These are phyloP conservation scores for Leucozona laternaria DNA, from an alignment of 2,888 invertebrate species.

Conservation along the genomic window DNA sequence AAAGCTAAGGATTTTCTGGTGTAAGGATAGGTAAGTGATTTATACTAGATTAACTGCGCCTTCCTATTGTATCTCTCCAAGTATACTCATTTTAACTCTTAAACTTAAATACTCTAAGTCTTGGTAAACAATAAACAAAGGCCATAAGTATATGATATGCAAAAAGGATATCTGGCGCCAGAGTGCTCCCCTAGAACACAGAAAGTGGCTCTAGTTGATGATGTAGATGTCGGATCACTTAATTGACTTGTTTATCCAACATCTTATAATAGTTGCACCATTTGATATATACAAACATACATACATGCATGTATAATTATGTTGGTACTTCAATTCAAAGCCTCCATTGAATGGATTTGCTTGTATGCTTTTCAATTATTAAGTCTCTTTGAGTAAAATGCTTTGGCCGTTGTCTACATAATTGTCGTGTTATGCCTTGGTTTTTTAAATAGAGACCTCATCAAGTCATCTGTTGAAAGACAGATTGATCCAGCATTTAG, in stretches of 20 bases:
- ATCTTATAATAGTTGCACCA: constrained; percentile 62
- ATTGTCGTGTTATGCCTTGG: background rate
- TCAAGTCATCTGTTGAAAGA: constrained; percentile 24
- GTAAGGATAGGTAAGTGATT: no score
- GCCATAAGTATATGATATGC: constrained; percentile 1
- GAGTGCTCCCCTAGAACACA: background rate
- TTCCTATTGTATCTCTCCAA: no score
- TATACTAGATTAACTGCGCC: no score
- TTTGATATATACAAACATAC: constrained; percentile 30
- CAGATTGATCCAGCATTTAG: constrained; percentile 5
- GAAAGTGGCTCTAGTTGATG: constrained; percentile 10
- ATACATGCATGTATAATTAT: background rate
- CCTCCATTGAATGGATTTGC: constrained; percentile 52
- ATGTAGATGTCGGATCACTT: constrained; percentile 33
- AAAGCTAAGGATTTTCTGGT: no score
- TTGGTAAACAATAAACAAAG: constrained; percentile 27
- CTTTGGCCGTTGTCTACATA: background rate
- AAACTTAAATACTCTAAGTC: constrained; percentile 8
- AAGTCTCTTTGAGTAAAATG: constrained; percentile 28
- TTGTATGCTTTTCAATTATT: constrained; percentile 63
- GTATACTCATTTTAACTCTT: no score
- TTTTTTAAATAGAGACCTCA: background rate
- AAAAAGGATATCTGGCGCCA: constrained; percentile 1
- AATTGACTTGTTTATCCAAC: constrained; percentile 68
- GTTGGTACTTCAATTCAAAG: constrained; percentile 49